These are phyloP conservation scores for Drosophila pachea DNA, from an alignment of 1,140 invertebrate genomes.

Conservation along the genomic window DNA sequence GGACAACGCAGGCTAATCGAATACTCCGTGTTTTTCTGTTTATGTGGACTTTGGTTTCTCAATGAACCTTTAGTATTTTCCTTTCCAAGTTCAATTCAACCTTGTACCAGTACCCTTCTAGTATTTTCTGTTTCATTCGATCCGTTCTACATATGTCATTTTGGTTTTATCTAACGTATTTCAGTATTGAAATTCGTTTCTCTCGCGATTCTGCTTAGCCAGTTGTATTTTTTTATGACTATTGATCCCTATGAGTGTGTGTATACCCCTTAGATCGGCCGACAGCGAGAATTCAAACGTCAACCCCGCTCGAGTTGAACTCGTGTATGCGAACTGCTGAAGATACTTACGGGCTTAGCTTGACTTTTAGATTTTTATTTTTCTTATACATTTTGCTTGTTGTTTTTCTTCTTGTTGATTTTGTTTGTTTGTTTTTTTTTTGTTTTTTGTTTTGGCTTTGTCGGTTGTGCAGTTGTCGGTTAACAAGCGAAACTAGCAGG, in stretches of 20 bases:
- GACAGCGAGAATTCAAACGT: constrained; percentile 25
- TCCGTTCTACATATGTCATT: too few relatives aligned
- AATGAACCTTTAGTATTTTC: too few relatives aligned
- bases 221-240: not conserved
- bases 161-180: too few relatives aligned
- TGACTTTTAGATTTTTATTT: constrained; percentile 30
- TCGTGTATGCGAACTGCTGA: constrained; percentile 65
- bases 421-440: constrained; percentile 17
- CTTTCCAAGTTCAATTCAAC: too few relatives aligned
- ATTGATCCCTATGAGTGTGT: not conserved
- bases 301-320: constrained; percentile 35
- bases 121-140: too few relatives aligned
- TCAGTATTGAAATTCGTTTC: too few relatives aligned
- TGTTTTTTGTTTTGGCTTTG: constrained; percentile 42
- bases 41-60: too few relatives aligned
- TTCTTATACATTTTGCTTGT: constrained; percentile 20
- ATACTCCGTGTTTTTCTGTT: too few relatives aligned
- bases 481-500: constrained; percentile 53
- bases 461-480: constrained; percentile 47
- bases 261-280: constrained; percentile 1
- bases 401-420: constrained; percentile 16
- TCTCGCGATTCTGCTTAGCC: too few relatives aligned
- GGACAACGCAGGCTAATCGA: not conserved
- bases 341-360: constrained; percentile 27
- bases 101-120: too few relatives aligned